Evolutionary conservation across 2,888 invertebrate genomes (phyloP).

Genomic region (Temnothorax unifasciatus): DNA sequence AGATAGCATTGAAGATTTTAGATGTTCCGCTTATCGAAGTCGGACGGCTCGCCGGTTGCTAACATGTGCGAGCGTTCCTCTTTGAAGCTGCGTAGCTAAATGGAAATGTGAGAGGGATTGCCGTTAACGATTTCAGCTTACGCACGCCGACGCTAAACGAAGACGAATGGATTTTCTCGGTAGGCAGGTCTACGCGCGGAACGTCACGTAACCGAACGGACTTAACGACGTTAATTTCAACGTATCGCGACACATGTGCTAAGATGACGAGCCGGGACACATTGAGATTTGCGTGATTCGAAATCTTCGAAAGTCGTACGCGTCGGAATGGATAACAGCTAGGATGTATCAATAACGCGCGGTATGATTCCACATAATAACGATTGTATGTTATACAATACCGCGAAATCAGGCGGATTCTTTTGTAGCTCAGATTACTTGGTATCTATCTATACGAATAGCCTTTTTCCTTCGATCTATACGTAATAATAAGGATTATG

Average conservation of each 20-base stretch:
- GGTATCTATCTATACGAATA: neutral
- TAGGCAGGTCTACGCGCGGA: slow-evolving; percentile 9
- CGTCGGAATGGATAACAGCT: slow-evolving; percentile 15
- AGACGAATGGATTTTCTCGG: slow-evolving; percentile 11
- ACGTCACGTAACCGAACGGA: slow-evolving; percentile 21
- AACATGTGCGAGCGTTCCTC: neutral
- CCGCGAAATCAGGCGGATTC: neutral
- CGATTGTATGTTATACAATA: neutral
- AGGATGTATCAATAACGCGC: neutral
- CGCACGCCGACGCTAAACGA: slow-evolving; percentile 1
- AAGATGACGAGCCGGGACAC: slow-evolving; percentile 39
- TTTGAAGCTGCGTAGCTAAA: neutral
- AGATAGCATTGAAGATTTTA: neutral
- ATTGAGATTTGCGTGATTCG: slow-evolving; percentile 8
- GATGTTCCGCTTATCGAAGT: neutral
- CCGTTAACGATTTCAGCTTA: slow-evolving; percentile 29
- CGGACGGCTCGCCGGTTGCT: neutral
- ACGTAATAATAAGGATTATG: neutral
- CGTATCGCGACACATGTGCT: neutral
- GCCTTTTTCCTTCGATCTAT: neutral
- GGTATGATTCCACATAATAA: slow-evolving; percentile 9
- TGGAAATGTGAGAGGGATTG: neutral
- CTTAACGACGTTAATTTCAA: slow-evolving; percentile 37
- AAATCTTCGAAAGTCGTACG: slow-evolving; percentile 35
- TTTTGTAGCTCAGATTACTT: neutral